A percentile compares a stretch with the other conserved stretches of the same genome.
Conservation (phyloP, 2,113 vertebrate species). For the Todiramphus chloris region DNA sequence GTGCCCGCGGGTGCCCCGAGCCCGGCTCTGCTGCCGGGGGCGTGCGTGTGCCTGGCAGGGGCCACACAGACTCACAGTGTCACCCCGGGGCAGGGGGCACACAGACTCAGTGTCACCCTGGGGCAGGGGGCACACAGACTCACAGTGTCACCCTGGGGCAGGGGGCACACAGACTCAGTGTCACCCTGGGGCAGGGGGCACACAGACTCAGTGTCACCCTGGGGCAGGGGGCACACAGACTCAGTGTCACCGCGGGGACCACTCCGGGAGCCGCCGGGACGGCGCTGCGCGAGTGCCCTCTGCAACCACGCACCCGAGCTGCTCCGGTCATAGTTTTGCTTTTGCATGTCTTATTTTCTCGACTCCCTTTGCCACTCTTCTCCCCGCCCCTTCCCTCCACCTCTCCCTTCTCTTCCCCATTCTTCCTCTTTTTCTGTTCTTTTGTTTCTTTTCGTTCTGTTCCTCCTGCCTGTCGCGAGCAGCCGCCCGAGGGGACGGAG, state of each 20-base stretch:
- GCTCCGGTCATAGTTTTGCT: conserved; percentile 54
- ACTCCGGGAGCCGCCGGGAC: not conserved
- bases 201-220: not conserved
- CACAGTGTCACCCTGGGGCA: not conserved
- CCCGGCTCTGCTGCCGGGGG: not conserved
- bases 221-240: not conserved
- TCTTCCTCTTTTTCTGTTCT: conserved; percentile 21
- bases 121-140: not conserved
- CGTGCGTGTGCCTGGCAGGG: not conserved
- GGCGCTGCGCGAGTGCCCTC: not conserved
- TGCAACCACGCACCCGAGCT: not conserved
- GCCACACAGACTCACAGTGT: not conserved
- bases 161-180: not conserved
- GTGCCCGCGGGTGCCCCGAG: not conserved
- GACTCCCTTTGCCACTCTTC: conserved; percentile 64
- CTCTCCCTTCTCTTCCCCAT: conserved; percentile 37
- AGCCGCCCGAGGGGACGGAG: conserved; percentile 88
- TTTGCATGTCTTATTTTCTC: conserved; percentile 77
- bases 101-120: not conserved
- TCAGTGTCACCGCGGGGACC: accelerated
- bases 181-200: not conserved
- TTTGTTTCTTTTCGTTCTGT: conserved; percentile 69
- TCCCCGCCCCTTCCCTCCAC: not conserved
- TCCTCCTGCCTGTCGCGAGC: conserved; percentile 55
- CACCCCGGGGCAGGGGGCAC: not conserved